Evolutionary conservation across 1,140 invertebrate genomes (phyloP), one percentile per base, ranked within the genome.

Genomic region (Arctopsyche grandis): DNA sequence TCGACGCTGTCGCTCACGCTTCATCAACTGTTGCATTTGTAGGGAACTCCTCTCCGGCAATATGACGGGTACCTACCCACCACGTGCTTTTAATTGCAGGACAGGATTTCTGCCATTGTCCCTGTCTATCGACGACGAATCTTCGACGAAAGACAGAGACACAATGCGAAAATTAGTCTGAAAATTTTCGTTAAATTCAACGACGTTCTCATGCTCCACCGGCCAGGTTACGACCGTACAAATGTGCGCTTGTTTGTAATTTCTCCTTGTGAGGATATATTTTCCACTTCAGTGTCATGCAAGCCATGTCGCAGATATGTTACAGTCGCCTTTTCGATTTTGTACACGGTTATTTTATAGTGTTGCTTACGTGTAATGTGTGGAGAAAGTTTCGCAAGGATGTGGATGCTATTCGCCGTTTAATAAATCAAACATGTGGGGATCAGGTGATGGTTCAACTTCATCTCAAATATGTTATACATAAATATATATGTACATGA

Each of bases 1-100:
- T 52, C 21, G 44, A 69, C 48, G 82, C 84, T 87, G 87, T 87
- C 87, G 87, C 86, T 88, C 87, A 89, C 88, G 86, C 87, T 85
- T 84, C 87, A 88, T 89, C 86, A 88, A 88, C 85, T 86, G 86
- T 82, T 79, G 79, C 75, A 79, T 82, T 80, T 82, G 77, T 84
- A 86, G 84, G 84, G 86, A 85, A 85, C 83, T 84, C 73, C 66
- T 85, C 84, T 83, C 84, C 12, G 48, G 22, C 84, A 85, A 85
- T 88, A 85, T 88, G 85, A 88, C 85, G 84, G 29, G n/a, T n/a
- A n/a, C n/a, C n/a, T n/a, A n/a, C n/a, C n/a, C 76, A 78, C 85
- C 87, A 88, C 84, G 87, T 89, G 87, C 86, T 84, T 84, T 84
- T 82, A 82, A 82, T 82, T 82, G 81, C 75, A 63, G 52, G 60